Evolutionary conservation across 2,888 invertebrate species (phyloP), one percentile per base, ranked within the genome.

Genomic region (Andrena trimmerana): DNA sequence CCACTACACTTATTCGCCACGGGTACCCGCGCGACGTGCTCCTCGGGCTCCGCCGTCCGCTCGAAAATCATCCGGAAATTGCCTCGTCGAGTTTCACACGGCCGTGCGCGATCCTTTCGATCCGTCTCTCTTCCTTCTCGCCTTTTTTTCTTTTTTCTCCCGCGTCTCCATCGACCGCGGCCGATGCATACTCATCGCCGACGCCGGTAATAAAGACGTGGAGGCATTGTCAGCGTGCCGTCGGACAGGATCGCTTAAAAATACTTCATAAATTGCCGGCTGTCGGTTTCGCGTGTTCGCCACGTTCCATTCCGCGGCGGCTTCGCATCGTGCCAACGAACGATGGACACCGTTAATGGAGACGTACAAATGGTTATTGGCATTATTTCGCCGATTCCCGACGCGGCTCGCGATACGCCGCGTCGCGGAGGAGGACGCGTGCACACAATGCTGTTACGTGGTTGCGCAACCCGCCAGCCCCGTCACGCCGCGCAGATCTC

Each of bases 331-430:
- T 20, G 57, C 57, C 57, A 27, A 57, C 20, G 65, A 52, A 57
- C 73, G 80, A 63, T 33, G 79, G 72, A 59, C 80, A 68, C 71
- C 60, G 75, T 75, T 83, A 85, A 86, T 86, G 85, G 86, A 86
- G 86, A 83, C 78, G 73, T 86, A 78, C 79, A 27, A 70, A 70
- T 65, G 70, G 74, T 82, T 82, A 83, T 82, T 68, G 73, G 60
- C 69, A 71, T 73, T 76, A 81, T 84, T 84, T 65, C 66, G 63
- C 50, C 48, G 60, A 77, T 36, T 73, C 68, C 36, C 59, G 63
- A 31, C 50, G 70, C 24, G 54, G 52, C 70, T 57, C 69, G 72
- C 8, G 59, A 57, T 63, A 67, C 81, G 76, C n/a, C 36, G 66
- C 29, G 59, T 57, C 60, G 24, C 65, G 42, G 78, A 78, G 65